A percentile compares a stretch with the other conserved stretches of the same genome.
Conservation (phyloP, 2,113 vertebrate genomes). For the Eptatretus burgeri region DNA sequence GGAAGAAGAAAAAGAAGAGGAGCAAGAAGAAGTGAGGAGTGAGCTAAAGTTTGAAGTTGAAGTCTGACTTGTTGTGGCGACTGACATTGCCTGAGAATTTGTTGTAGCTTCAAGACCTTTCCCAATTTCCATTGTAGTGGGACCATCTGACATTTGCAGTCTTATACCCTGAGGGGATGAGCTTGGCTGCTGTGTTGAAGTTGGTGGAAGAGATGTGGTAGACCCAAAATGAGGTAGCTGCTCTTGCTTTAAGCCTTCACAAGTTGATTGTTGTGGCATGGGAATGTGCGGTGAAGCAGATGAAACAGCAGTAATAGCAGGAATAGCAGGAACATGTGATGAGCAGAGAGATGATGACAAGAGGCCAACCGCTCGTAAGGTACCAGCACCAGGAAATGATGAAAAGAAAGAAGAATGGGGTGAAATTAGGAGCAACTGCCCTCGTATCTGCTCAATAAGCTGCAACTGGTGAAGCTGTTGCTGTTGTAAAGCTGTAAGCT, state of each 20-base stretch:
- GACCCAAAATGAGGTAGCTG: background rate
- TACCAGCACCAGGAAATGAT: background rate
- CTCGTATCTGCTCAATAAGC: slow-evolving; percentile 90
- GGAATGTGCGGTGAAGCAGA: background rate
- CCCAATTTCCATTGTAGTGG: no score
- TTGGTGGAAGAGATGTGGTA: background rate
- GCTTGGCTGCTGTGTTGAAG: background rate
- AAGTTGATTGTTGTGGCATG: slow-evolving; percentile 1
- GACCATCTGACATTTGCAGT: no score
- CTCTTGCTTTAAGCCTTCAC: background rate
- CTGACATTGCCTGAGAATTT: no score
- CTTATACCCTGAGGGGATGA: no score
- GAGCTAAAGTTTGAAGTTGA: background rate
- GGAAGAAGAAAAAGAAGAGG: background rate
- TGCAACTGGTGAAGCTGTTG: slow-evolving; percentile 93
- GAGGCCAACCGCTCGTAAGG: background rate
- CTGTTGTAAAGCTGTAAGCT: slow-evolving; percentile 79
- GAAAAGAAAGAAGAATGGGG: slow-evolving; percentile 3
- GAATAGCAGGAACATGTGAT: background rate
- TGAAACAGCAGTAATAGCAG: slow-evolving; percentile 1
- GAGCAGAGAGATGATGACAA: background rate
- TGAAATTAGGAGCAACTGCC: slow-evolving; percentile 61
- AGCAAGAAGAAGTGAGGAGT: background rate
- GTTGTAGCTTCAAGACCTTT: no score
- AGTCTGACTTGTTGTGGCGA: no score